Base-by-base conservation (phyloP, 2,888 invertebrate genomes). In the Pyrrhosoma nymphula region DNA sequence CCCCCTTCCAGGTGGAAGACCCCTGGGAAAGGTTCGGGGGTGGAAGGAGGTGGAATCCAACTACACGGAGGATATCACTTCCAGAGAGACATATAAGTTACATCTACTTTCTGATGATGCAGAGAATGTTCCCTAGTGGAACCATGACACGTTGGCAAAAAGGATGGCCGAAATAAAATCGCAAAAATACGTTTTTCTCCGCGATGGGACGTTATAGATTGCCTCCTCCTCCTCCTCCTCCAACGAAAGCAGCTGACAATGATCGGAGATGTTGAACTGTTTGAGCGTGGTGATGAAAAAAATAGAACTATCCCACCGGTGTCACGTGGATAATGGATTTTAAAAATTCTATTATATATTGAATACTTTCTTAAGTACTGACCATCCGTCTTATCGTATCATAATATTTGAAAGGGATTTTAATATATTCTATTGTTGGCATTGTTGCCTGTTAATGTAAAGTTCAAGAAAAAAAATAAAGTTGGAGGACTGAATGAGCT, bases 91-190 rank as follows among this genome's bases (percentile, higher is more conserved):
- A 82, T 35, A 82, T 82, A 82, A 12, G 82, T 82, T 82, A 82
- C 82, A 82, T 82, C 82, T 35, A 18, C 82, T 82, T 82, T 82
- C 82, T 82, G 82, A 82, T 82, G 82, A 82, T 35, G 82, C 82
- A 82, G 82, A 14, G 30, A 35, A 82, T 82, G 35, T 35, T 82
- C 82, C 82, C 82, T 8, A 0, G 30, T 16, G 82, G 82, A 35
- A 82, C 35, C 82, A 35, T 82, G 82, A 82, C 82, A 82, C 82
- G 82, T 82, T 35, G 82, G 82, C 35, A 82, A 82, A 82, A 82
- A 82, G 35, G 82, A 82, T 82, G 82, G 30, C 30, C 75, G 75
- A 82, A 82, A 82, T 82, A 35, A 82, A 82, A 82, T 35, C 82
- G 35, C 82, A 35, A 82, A 82, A 82, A 82, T 82, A 35, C 35